Conservation (phyloP, 2,113 vertebrate genomes). For the Rattus norvegicus region GRCr8 NC_086029.1:20173501-20174000, state of each 20-base stretch:
- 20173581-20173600: background rate
- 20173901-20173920: background rate
- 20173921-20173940: background rate
- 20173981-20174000: too few relatives aligned
- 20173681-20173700: too few relatives aligned
- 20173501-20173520: background rate
- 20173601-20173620: too few relatives aligned
- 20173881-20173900: background rate
- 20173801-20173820: background rate
- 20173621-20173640: background rate
- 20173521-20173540: background rate
- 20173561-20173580: background rate
- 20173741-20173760: background rate
- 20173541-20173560: background rate
- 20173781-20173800: background rate
- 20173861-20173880: background rate
- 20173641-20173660: background rate
- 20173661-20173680: background rate
- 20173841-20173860: background rate
- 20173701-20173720: background rate
- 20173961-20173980: too few relatives aligned
- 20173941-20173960: background rate
- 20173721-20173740: background rate
- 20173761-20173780: background rate
- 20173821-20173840: background rate